Percentiles rank a stretch among this genome's conserved stretches.
These are phyloP conservation scores for Globodera ellingtonae DNA, from an alignment of 1,140 invertebrate species.

Conservation along the genomic window DNA sequence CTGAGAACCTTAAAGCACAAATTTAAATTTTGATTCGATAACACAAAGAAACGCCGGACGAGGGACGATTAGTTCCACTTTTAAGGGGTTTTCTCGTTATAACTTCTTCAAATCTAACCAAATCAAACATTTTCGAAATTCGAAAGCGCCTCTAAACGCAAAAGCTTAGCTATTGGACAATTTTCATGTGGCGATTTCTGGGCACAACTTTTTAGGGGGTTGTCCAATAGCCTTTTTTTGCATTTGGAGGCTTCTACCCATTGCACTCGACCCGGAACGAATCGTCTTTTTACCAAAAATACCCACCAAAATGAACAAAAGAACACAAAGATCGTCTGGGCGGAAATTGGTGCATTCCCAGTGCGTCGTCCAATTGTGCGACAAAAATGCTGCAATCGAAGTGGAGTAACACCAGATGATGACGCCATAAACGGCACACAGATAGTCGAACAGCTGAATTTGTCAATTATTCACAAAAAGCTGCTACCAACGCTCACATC, in stretches of 20 bases:
- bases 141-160: background rate
- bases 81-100: no score
- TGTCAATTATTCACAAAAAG: background rate
- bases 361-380: background rate
- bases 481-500: background rate
- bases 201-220: no score
- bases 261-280: no score
- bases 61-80: no score
- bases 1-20: background rate
- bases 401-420: background rate
- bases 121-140: background rate
- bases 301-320: background rate
- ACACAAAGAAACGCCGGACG: no score
- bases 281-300: background rate
- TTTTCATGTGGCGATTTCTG: no score
- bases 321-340: background rate
- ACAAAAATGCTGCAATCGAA: background rate
- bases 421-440: background rate
- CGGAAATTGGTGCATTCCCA: background rate
- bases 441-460: background rate
- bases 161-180: no score
- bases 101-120: no score
- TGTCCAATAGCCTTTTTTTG: rapidly evolving
- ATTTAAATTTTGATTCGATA: background rate
- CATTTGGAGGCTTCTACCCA: no score